Conservation (phyloP, 2,888 invertebrate species). For the Raillietiella orientalis region DNA sequence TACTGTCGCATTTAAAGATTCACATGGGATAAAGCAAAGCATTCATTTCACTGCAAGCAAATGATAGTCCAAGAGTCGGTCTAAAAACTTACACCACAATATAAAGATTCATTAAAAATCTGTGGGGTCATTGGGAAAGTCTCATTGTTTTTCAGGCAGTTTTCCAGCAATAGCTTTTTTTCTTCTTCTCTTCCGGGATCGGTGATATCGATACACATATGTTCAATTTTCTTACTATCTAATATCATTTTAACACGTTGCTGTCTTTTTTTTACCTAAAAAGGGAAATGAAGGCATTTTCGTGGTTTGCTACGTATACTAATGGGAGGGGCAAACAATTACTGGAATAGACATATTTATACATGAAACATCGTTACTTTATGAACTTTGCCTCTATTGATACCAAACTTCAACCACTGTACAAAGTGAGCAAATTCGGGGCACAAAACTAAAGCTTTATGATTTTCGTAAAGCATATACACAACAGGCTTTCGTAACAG, state of each 20-base stretch:
- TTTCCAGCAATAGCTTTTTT: slow-evolving; percentile 70
- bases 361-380: no score
- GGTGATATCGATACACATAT: slow-evolving; percentile 71
- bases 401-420: no score
- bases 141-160: slow-evolving; percentile 22
- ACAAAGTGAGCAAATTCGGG: no score
- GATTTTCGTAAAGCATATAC: no score
- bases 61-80: slow-evolving; percentile 1
- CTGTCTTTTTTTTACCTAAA: slow-evolving; percentile 78
- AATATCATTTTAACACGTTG: slow-evolving; percentile 74
- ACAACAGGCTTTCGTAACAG: no score
- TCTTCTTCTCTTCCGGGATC: slow-evolving; percentile 64
- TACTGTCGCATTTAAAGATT: slow-evolving; percentile 4
- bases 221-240: slow-evolving; percentile 61
- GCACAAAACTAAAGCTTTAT: no score
- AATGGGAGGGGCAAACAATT: no score
- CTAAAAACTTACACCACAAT: slow-evolving; percentile 43
- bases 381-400: no score
- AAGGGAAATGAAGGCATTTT: slow-evolving; percentile 8
- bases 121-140: slow-evolving; percentile 68
- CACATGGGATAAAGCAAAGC: slow-evolving; percentile 2
- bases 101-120: slow-evolving; percentile 64
- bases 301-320: no score
- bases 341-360: no score
- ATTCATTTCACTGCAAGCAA: no score